Conservation (phyloP, 1,140 invertebrate species). For the Drosophila guanche region DNA sequence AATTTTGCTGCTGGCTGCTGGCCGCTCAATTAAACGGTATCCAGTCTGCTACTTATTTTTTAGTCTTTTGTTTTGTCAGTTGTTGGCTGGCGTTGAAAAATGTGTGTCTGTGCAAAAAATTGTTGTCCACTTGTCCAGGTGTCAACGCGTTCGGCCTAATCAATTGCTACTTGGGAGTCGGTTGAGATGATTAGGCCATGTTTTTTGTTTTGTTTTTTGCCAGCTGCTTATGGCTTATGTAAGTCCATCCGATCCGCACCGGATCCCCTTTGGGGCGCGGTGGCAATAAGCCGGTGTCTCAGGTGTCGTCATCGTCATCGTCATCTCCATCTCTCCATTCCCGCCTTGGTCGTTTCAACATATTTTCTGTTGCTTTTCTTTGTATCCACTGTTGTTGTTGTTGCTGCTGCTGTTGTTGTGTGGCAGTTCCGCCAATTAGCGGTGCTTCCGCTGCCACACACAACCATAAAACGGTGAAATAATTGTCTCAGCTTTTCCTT, state of each 20-base stretch:
- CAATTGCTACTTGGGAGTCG: slow-evolving; percentile 65
- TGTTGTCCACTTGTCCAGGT: slow-evolving; percentile 58
- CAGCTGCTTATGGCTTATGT: slow-evolving; percentile 57
- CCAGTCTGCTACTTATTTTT: slow-evolving; percentile 20
- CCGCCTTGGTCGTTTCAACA: slow-evolving; percentile 58
- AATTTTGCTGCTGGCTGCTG: slow-evolving; percentile 31
- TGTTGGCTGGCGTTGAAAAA: slow-evolving; percentile 45
- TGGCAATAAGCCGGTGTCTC: slow-evolving; percentile 68
- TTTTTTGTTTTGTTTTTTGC: slow-evolving; percentile 26
- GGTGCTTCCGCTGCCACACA: slow-evolving; percentile 68
- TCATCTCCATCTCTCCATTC: neutral
- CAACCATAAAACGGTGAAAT: slow-evolving; percentile 29
- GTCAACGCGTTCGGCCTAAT: slow-evolving; percentile 69
- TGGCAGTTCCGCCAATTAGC: slow-evolving; percentile 77
- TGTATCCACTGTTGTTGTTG: slow-evolving; percentile 30
- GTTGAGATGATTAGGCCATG: slow-evolving; percentile 76
- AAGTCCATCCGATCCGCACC: slow-evolving; percentile 64
- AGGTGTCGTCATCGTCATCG: slow-evolving; percentile 68
- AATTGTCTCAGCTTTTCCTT: slow-evolving; percentile 67
- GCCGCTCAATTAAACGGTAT: slow-evolving; percentile 62
- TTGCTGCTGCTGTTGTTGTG: slow-evolving; percentile 31
- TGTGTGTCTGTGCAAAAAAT: slow-evolving; percentile 44
- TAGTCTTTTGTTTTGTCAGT: slow-evolving; percentile 11
- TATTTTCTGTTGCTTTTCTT: slow-evolving; percentile 57
- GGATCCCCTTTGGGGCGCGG: slow-evolving; percentile 47